Conservation (phyloP, 2,888 invertebrate genomes). For the Orthosia incerta region DNA sequence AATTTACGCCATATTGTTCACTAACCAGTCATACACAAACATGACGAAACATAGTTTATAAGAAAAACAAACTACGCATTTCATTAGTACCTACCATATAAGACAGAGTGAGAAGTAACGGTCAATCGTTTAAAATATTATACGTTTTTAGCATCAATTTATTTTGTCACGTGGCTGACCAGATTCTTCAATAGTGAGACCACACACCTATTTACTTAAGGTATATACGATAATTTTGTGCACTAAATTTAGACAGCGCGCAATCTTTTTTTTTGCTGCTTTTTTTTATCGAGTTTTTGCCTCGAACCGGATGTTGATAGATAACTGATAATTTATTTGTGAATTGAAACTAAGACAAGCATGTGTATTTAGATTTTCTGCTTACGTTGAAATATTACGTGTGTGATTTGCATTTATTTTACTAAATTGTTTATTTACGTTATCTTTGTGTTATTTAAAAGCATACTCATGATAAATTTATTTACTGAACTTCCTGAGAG, state of each 20-base stretch:
- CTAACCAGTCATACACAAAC: background rate
- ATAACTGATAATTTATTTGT: constrained; percentile 14
- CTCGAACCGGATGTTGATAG: constrained; percentile 19
- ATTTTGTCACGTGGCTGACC: constrained; percentile 25
- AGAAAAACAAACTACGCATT: constrained; percentile 3
- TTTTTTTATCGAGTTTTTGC: background rate
- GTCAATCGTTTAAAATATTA: constrained; percentile 34
- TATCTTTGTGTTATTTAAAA: background rate
- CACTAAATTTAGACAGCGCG: background rate
- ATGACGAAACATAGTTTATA: background rate
- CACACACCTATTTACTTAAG: constrained; percentile 53
- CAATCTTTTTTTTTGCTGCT: background rate
- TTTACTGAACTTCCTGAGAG: too few relatives aligned
- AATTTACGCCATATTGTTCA: background rate
- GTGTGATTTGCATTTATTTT: background rate
- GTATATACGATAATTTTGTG: constrained; percentile 16
- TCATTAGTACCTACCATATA: constrained; percentile 8
- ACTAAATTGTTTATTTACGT: background rate
- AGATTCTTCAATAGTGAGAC: constrained; percentile 40
- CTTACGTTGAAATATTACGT: too few relatives aligned
- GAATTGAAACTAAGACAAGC: constrained; percentile 6
- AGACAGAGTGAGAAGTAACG: constrained; percentile 38
- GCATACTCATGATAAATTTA: too few relatives aligned
- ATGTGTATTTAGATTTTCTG: constrained; percentile 4
- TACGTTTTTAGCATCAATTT: constrained; percentile 43